phyloP scores from a whole-genome alignment of 2,888 invertebrate genomes.

The Cecidostiba fungosa region DNA sequence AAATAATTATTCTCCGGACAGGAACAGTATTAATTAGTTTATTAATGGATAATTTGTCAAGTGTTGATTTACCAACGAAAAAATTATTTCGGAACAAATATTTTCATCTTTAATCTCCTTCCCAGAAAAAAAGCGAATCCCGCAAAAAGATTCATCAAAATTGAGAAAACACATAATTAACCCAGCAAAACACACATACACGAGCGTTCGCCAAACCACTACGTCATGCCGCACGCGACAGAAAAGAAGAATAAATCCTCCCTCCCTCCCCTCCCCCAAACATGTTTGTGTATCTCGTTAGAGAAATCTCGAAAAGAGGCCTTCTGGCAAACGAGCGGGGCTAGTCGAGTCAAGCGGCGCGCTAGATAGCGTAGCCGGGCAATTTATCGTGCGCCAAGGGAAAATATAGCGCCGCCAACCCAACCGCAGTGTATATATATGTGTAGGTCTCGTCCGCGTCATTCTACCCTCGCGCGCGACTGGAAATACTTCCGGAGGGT shows the following conservation, averaged over 20 bases:
- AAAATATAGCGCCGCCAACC: background rate
- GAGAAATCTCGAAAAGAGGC: conserved; percentile 26
- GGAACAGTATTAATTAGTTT: too few relatives aligned
- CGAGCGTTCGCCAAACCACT: background rate
- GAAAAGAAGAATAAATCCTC: conserved; percentile 2
- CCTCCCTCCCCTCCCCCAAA: background rate
- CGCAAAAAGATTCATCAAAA: background rate
- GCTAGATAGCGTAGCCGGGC: conserved; percentile 1
- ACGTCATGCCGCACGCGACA: background rate
- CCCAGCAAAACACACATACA: background rate
- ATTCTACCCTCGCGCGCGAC: background rate
- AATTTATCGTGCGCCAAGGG: conserved; percentile 37
- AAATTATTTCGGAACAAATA: too few relatives aligned
- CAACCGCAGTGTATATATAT: background rate
- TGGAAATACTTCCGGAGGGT: background rate
- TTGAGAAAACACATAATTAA: conserved; percentile 5
- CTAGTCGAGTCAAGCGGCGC: conserved; percentile 11
- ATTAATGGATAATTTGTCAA: too few relatives aligned
- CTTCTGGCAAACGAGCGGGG: conserved; percentile 19
- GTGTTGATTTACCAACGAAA: too few relatives aligned
- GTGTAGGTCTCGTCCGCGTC: background rate
- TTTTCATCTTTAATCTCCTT: background rate
- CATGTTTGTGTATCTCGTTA: conserved; percentile 45
- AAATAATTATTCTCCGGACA: too few relatives aligned
- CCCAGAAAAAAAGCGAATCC: background rate